Evolutionary conservation across 2,797 vertebrate species (phyloP).

Genomic region (Uromys caudimaculatus): DNA sequence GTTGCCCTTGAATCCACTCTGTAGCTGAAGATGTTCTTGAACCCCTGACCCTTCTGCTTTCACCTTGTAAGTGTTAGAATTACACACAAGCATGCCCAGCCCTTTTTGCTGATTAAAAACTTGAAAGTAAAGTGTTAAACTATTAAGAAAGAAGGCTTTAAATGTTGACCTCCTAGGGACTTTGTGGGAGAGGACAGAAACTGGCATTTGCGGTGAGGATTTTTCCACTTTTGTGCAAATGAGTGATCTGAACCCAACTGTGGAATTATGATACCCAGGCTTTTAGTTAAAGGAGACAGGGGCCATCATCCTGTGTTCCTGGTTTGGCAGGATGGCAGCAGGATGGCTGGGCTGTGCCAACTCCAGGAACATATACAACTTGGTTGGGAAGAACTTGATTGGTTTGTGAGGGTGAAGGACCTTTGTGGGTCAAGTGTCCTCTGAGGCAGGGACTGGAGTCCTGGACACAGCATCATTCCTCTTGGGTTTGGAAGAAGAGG

Average conservation of each 20-base stretch:
- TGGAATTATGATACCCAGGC: background rate
- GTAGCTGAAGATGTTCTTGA: background rate
- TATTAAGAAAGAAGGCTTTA: background rate
- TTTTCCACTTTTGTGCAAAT: background rate
- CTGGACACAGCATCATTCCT: background rate
- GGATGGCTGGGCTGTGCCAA: background rate
- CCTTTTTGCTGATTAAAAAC: background rate
- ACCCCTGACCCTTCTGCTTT: background rate
- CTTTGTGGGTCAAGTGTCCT: background rate
- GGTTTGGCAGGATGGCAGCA: background rate
- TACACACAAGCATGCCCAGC: background rate
- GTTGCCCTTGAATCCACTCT: background rate
- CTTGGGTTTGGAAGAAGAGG: background rate
- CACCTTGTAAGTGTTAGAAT: background rate
- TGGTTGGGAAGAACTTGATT: background rate
- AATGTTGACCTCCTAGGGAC: background rate
- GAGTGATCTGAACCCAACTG: background rate
- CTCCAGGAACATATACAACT: background rate
- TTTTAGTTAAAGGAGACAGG: background rate
- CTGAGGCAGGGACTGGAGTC: background rate
- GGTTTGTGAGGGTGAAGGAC: background rate
- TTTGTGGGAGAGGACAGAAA: background rate
- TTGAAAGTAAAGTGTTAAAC: background rate
- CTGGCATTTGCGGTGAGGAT: background rate
- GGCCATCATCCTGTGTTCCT: background rate